Evolutionary conservation across 2,797 vertebrate genomes (phyloP).

Genomic region (Lacerta agilis): DNA sequence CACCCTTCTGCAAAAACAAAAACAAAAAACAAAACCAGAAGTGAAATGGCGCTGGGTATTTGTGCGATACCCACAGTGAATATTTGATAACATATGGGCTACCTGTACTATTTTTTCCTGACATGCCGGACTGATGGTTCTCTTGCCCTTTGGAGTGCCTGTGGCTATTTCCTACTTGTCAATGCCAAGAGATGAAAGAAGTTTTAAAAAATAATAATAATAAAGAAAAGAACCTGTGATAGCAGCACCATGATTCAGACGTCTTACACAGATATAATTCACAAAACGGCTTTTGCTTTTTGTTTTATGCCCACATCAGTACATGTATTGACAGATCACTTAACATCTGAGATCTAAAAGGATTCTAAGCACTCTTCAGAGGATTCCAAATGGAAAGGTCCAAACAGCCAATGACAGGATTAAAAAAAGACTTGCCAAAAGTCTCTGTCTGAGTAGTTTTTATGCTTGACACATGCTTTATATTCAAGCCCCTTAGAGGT

Average conservation of each 20-base stretch:
- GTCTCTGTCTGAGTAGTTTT: conserved; percentile 14
- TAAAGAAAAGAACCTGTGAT: background rate
- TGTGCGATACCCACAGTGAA: background rate
- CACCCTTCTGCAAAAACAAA: background rate
- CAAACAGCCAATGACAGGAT: conserved; percentile 15
- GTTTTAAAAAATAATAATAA: background rate
- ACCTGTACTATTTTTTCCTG: conserved; percentile 1
- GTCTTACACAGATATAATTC: background rate
- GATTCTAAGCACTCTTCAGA: conserved; percentile 23
- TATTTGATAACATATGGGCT: background rate
- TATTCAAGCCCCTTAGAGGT: conserved; percentile 16
- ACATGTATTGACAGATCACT: background rate
- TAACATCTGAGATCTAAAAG: background rate
- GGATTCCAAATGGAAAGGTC: conserved; percentile 12
- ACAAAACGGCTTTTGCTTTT: background rate
- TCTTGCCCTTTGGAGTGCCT: background rate
- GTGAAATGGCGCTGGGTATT: background rate
- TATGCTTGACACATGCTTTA: conserved; percentile 25
- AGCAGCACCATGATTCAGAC: background rate
- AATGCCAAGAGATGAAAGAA: background rate
- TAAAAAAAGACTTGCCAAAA: conserved; percentile 37
- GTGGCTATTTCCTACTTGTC: conserved; percentile 3
- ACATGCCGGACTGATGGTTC: background rate
- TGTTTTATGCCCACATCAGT: background rate
- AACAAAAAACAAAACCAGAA: background rate